A percentile compares a stretch with the other conserved stretches of the same genome.
These are phyloP conservation scores for Zaprionus obscuricornis DNA, from an alignment of 2,888 invertebrate genomes.

Conservation along the genomic window DNA sequence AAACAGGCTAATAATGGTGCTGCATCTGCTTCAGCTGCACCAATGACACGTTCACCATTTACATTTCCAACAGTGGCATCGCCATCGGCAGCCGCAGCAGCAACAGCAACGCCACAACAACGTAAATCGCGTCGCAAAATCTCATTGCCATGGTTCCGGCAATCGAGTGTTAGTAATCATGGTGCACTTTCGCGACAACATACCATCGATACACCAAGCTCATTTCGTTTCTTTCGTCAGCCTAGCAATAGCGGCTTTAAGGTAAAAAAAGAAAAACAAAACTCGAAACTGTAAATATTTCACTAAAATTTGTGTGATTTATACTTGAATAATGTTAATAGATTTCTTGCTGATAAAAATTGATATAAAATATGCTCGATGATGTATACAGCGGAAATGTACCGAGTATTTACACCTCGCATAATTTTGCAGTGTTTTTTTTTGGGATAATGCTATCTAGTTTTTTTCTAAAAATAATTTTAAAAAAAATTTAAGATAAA, in stretches of 20 bases:
- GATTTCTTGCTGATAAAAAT: too few relatives aligned
- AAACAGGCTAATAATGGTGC: slow-evolving; percentile 42
- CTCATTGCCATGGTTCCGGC: slow-evolving; percentile 95
- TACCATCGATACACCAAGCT: slow-evolving; percentile 95
- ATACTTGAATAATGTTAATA: too few relatives aligned
- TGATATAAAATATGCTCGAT: too few relatives aligned
- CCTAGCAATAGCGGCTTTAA: slow-evolving; percentile 82
- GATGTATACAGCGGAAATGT: too few relatives aligned
- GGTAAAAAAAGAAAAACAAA: slow-evolving; percentile 75
- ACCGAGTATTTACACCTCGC: too few relatives aligned
- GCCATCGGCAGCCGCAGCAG: slow-evolving; percentile 40
- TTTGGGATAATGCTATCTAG: too few relatives aligned
- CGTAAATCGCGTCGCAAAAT: slow-evolving; percentile 92
- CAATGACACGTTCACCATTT: slow-evolving; percentile 58
- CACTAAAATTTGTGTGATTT: too few relatives aligned
- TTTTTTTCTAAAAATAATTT: too few relatives aligned
- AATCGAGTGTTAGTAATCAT: slow-evolving; percentile 88
- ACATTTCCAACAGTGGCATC: slow-evolving; percentile 59
- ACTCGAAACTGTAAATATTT: too few relatives aligned
- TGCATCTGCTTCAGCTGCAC: slow-evolving; percentile 32
- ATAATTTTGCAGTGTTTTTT: too few relatives aligned
- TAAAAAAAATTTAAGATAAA: too few relatives aligned
- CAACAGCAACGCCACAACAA: slow-evolving; percentile 84
- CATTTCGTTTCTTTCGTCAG: slow-evolving; percentile 90
- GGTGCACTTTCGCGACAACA: slow-evolving; percentile 92